Conservation (phyloP, 92 coral and sea anemone species). For the Phenganax marumi region DNA sequence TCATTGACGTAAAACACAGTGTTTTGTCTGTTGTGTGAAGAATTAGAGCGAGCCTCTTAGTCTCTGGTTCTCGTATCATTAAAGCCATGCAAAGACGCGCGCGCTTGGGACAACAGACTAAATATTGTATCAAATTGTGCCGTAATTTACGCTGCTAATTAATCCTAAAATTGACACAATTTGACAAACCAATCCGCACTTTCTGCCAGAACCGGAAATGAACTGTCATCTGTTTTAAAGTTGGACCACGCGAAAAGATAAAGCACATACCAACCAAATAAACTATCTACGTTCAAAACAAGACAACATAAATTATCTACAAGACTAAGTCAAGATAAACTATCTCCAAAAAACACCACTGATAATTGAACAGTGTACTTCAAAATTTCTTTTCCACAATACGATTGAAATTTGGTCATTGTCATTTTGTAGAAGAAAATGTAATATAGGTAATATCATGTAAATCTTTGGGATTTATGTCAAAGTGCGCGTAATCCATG, state of each 20-base stretch:
- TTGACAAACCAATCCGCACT: constrained; percentile 44
- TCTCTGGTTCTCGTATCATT: background rate
- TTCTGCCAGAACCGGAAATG: constrained; percentile 32
- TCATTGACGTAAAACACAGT: constrained; percentile 18
- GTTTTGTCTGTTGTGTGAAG: constrained; percentile 23
- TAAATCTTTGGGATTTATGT: too few species aligned
- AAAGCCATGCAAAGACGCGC: background rate
- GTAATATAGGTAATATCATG: too few species aligned
- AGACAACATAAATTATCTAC: background rate
- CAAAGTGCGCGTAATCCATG: too few species aligned
- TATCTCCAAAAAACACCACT: background rate
- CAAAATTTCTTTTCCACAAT: background rate
- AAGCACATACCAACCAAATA: background rate
- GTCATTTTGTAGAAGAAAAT: too few species aligned
- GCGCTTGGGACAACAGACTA: constrained; percentile 4
- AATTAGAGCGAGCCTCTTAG: background rate
- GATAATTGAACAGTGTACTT: background rate
- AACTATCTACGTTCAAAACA: too few species aligned
- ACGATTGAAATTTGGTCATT: too few species aligned
- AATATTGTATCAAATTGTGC: constrained; percentile 41
- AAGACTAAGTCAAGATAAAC: background rate
- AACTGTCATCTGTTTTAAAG: constrained; percentile 24
- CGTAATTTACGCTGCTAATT: constrained; percentile 15
- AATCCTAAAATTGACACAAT: constrained; percentile 37
- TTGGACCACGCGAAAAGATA: background rate